Conservation (phyloP, 2,113 vertebrate genomes). For the Dromaius novaehollandiae region DNA sequence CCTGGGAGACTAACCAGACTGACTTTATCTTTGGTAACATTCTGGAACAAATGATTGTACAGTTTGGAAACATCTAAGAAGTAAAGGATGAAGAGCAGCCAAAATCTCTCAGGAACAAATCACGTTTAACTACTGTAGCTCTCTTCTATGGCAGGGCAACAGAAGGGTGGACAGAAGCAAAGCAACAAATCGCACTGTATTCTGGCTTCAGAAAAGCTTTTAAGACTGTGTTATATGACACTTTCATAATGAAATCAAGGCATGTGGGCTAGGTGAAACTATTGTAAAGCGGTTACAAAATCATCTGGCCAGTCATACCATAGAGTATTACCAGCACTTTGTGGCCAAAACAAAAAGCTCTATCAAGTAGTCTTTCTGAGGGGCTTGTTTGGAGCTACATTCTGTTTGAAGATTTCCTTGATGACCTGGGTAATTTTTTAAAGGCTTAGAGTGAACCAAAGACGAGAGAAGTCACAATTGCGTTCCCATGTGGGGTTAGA, state of each 20-base stretch:
- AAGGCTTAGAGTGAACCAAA: not conserved
- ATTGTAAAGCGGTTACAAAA: not conserved
- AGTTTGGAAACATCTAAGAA: not conserved
- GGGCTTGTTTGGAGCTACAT: not conserved
- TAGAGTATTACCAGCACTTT: not conserved
- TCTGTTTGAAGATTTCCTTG: not conserved
- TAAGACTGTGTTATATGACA: not conserved
- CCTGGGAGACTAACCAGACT: not conserved
- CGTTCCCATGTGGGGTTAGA: not conserved
- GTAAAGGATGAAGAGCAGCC: not conserved
- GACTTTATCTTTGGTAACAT: conserved; percentile 2
- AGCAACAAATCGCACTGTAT: conserved; percentile 2
- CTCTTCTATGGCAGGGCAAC: not conserved
- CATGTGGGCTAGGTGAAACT: not conserved
- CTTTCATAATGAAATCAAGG: conserved; percentile 3
- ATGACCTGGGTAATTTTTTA: not conserved
- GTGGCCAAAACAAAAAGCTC: not conserved
- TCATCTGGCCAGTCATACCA: not conserved
- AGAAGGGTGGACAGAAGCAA: not conserved
- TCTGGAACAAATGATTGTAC: not conserved
- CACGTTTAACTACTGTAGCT: not conserved
- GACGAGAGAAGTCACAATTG: rapidly evolving
- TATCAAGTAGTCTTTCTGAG: not conserved
- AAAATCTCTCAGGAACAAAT: not conserved
- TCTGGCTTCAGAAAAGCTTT: conserved; percentile 23